Percentiles rank a stretch among this genome's conserved stretches.
Conservation (phyloP, 2,888 invertebrate species). For the Heliconius aoede region DNA sequence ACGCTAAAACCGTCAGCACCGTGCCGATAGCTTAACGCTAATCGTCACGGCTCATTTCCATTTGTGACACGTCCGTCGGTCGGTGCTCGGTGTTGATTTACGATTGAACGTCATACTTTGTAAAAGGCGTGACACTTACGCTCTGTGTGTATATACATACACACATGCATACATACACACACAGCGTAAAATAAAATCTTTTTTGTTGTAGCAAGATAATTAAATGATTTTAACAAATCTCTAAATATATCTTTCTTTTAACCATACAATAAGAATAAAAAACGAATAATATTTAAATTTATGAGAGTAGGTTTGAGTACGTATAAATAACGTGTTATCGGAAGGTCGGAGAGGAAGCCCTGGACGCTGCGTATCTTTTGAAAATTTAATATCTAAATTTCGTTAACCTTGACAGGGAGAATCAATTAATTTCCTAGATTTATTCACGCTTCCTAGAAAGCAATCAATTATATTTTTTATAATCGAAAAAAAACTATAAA, state of each 20-base stretch:
- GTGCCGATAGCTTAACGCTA: slow-evolving; percentile 31
- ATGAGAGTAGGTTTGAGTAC: neutral
- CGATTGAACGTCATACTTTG: slow-evolving; percentile 14
- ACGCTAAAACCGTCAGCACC: slow-evolving; percentile 24
- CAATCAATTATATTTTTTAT: too few relatives aligned
- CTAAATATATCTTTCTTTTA: too few relatives aligned
- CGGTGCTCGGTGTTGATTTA: slow-evolving; percentile 29
- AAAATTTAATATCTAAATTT: neutral
- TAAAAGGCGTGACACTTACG: slow-evolving; percentile 7
- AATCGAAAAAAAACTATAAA: too few relatives aligned
- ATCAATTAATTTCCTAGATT: neutral
- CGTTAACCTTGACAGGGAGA: neutral
- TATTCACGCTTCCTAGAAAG: too few relatives aligned
- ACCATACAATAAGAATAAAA: too few relatives aligned
- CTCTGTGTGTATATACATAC: too few relatives aligned
- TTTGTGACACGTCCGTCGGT: slow-evolving; percentile 34
- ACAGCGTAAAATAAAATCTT: too few relatives aligned
- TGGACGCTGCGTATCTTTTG: neutral
- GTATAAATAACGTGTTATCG: neutral
- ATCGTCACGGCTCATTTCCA: slow-evolving; percentile 37
- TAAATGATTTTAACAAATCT: too few relatives aligned
- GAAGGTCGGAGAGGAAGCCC: slow-evolving; percentile 7
- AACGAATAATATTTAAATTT: too few relatives aligned
- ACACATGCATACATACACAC: too few relatives aligned
- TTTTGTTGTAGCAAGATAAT: too few relatives aligned